Conservation (phyloP, 2,797 vertebrate genomes). For the Sebastes iracundus region DNA sequence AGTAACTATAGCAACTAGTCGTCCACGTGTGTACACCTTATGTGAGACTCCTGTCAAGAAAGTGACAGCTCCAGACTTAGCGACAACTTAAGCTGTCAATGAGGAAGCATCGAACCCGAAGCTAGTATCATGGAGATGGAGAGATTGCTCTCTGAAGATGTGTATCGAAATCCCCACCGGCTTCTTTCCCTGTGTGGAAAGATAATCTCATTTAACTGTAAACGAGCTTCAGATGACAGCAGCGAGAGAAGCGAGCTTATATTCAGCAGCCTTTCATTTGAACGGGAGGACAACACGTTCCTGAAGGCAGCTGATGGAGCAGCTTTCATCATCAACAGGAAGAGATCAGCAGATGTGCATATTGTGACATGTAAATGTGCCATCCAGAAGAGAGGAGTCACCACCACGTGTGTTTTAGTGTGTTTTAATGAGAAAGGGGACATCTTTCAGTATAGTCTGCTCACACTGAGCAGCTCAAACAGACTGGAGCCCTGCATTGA, state of each 20-base stretch:
- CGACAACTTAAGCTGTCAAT: background rate
- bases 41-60: background rate
- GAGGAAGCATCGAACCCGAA: background rate
- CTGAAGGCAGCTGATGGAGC: constrained; percentile 74
- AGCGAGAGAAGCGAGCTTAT: constrained; percentile 57
- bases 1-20: background rate
- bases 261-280: constrained; percentile 82
- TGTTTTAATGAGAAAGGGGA: constrained; percentile 38
- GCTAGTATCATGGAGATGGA: constrained; percentile 43
- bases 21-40: background rate
- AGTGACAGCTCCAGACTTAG: background rate
- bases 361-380: constrained; percentile 81
- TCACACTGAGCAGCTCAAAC: constrained; percentile 81
- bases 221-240: constrained; percentile 40
- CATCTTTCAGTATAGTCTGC: constrained; percentile 80
- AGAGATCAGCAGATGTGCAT: constrained; percentile 55
- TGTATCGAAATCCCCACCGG: constrained; percentile 2
- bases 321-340: constrained; percentile 62
- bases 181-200: constrained; percentile 85
- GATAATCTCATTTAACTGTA: constrained; percentile 84
- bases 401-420: constrained; percentile 85
- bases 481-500: constrained; percentile 77
- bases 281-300: constrained; percentile 76
- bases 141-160: background rate
- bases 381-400: constrained; percentile 76